These are phyloP conservation scores for Acrobasis consociella DNA, from an alignment of 2,888 invertebrate genomes.

Conservation along the genomic window DNA sequence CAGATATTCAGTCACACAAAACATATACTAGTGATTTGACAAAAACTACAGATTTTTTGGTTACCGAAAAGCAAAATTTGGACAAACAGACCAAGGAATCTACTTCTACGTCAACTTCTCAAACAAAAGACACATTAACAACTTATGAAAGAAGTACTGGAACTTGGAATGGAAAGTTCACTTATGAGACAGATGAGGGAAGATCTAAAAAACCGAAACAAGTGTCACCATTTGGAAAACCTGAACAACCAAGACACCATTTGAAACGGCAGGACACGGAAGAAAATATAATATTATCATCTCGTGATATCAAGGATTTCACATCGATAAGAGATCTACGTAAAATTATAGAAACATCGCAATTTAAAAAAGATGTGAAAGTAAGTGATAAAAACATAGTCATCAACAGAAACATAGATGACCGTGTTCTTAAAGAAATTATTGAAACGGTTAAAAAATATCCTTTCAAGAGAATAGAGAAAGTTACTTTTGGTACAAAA, in stretches of 20 bases:
- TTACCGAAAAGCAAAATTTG: slow-evolving; percentile 74
- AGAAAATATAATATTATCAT: slow-evolving; percentile 76
- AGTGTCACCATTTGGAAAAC: slow-evolving; percentile 70
- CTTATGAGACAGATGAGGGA: slow-evolving; percentile 75
- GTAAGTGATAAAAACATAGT: slow-evolving; percentile 77
- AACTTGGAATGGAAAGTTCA: slow-evolving; percentile 83
- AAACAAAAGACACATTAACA: slow-evolving; percentile 71
- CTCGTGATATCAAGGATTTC: slow-evolving; percentile 76
- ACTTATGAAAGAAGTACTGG: slow-evolving; percentile 75
- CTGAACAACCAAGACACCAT: slow-evolving; percentile 70
- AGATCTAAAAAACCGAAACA: slow-evolving; percentile 69
- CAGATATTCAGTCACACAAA: slow-evolving; percentile 50
- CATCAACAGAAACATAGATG: slow-evolving; percentile 74
- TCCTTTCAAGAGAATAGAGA: slow-evolving; percentile 77
- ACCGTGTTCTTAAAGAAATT: slow-evolving; percentile 72
- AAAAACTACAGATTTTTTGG: slow-evolving; percentile 65
- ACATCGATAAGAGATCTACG: slow-evolving; percentile 75
- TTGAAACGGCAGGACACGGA: slow-evolving; percentile 75
- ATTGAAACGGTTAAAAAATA: slow-evolving; percentile 78
- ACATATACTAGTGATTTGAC: slow-evolving; percentile 56
- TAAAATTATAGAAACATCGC: slow-evolving; percentile 73
- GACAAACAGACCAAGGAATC: slow-evolving; percentile 77
- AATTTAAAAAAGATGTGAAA: slow-evolving; percentile 69
- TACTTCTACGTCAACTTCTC: slow-evolving; percentile 51
- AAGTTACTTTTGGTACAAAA: slow-evolving; percentile 80